Evolutionary conservation across 2,888 invertebrate species (phyloP).

Genomic region (Parelbella ahira): DNA sequence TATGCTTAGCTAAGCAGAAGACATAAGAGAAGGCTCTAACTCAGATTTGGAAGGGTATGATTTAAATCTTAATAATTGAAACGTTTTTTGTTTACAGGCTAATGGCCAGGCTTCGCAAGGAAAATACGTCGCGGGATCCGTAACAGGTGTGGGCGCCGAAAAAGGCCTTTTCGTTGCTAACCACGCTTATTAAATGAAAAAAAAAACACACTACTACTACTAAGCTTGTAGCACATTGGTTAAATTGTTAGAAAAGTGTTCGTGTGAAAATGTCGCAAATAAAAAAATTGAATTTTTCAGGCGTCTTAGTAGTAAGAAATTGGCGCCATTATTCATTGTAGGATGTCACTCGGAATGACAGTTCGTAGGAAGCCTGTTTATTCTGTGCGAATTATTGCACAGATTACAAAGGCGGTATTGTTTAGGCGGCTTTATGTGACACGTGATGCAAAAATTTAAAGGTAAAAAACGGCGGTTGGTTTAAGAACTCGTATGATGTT

Average conservation of each 20-base stretch:
- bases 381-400: slow-evolving; percentile 1
- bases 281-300: slow-evolving; percentile 1
- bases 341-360: slow-evolving; percentile 6
- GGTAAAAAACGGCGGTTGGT: no score
- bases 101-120: slow-evolving; percentile 95
- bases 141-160: slow-evolving; percentile 91
- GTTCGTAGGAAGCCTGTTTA: slow-evolving; percentile 10
- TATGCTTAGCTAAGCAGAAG: no score
- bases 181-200: slow-evolving; percentile 91
- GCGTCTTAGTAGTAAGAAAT: no score
- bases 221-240: slow-evolving; percentile 8
- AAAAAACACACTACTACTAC: neutral
- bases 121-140: slow-evolving; percentile 94
- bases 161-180: slow-evolving; percentile 96
- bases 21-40: no score
- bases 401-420: neutral
- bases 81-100: slow-evolving; percentile 81
- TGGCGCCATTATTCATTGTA: slow-evolving; percentile 4
- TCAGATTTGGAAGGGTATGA: neutral
- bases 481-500: no score
- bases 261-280: slow-evolving; percentile 7
- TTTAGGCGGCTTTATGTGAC: neutral
- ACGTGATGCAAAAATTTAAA: neutral
- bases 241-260: slow-evolving; percentile 8
- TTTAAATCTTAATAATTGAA: no score